These are phyloP conservation scores for Chrysolina oricalcia DNA, from an alignment of 2,888 invertebrate genomes.

Conservation along the genomic window DNA sequence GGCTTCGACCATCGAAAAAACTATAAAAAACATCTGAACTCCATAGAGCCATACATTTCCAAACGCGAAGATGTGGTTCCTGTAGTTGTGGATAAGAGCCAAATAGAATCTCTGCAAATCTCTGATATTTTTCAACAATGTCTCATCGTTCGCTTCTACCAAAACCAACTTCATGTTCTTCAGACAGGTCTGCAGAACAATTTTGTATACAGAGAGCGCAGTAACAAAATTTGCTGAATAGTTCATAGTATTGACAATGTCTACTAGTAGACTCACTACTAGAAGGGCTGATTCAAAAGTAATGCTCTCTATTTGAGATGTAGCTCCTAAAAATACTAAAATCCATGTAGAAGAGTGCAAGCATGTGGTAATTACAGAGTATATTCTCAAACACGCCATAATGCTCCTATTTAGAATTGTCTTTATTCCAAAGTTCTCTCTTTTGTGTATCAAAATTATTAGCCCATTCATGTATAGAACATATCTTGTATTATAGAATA, in stretches of 20 bases:
- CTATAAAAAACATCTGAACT: constrained; percentile 32
- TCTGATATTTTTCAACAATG: constrained; percentile 21
- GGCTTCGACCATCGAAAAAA: constrained; percentile 27
- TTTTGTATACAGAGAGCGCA: constrained; percentile 26
- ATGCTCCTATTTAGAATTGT: neutral
- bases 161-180: constrained; percentile 7
- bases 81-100: constrained; percentile 29
- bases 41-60: constrained; percentile 31
- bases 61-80: constrained; percentile 30
- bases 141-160: neutral
- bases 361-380: neutral
- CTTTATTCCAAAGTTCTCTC: neutral
- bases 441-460: neutral
- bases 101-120: constrained; percentile 36
- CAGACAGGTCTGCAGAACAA: constrained; percentile 21
- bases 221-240: constrained; percentile 14
- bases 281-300: constrained; percentile 1
- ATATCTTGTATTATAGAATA: neutral
- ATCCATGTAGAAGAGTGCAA: neutral
- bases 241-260: constrained; percentile 34
- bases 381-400: neutral
- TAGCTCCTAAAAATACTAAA: neutral
- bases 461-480: neutral
- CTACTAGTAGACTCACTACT: constrained; percentile 25
- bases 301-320: neutral